Base-by-base conservation (phyloP, 1,140 invertebrate species). In the Cotesia typhae region DNA sequence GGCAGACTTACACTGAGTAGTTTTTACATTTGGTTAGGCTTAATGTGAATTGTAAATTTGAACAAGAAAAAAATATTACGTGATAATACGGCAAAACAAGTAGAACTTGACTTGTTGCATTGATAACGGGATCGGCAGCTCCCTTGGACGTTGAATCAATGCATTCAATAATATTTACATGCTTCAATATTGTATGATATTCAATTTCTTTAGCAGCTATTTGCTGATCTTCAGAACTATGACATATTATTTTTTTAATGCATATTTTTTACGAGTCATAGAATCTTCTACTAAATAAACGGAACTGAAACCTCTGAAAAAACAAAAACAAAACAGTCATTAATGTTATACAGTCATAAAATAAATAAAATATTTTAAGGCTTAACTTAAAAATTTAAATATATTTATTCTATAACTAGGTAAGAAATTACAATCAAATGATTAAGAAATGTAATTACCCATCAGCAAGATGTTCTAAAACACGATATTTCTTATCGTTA, bases 221-320 rank as follows among this genome's bases (percentile, higher is more conserved):
- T 77, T 90, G 89, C 79, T 95, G 92, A 81, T 96, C 95, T 73
- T 94, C 93, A 73, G 90, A 87, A 67, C 91, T 90, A 84, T 96
- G 94, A 82, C 94, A 95, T 55, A 90, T 89, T 57, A 96, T 94
- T 79, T 93, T 86, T 96, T 96, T 51, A 96, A 82, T 9, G 94
- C 95, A 89, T 91, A 95, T 70, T 89, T 88, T 74, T 92, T 91
- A 76, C 90, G 90, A 7, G 89, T 92, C n/a, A 86, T 71, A n/a
- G 85, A 77, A 85, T 95, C 92, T 83, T 95, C 92, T 2, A 94
- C 91, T 73, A 96, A 85, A 77, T 93, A 91, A 68, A 96, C 93
- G 71, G 91, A 91, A 81, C 94, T 95, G 80, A 96, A 96, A 17
- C 94, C 95, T 35, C 95, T 96, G 81, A 72, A 90, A 79, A 73